Conservation (phyloP, 2,113 vertebrate genomes). For the Oriolus oriolus region DNA sequence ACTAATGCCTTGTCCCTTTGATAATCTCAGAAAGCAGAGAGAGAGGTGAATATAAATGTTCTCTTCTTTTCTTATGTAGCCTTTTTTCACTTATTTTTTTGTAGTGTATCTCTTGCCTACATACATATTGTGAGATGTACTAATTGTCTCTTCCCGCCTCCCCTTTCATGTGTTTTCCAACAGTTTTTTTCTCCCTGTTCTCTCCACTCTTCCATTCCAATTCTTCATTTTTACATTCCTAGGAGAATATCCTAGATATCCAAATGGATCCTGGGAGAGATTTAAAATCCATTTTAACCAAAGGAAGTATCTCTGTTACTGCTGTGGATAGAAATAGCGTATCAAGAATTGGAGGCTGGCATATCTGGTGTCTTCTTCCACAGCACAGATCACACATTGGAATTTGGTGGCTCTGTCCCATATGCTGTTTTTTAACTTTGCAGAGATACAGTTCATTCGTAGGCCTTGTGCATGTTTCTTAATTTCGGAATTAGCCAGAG, state of each 20-base stretch:
- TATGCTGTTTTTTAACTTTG: neutral
- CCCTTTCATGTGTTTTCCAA: neutral
- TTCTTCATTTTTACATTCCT: neutral
- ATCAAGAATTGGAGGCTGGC: neutral
- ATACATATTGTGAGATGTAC: neutral
- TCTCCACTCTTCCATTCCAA: neutral
- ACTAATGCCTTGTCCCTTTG: neutral
- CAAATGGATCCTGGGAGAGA: neutral
- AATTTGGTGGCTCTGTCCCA: neutral
- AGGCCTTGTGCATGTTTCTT: neutral
- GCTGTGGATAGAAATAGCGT: neutral
- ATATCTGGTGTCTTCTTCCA: neutral
- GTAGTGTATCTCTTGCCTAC: neutral
- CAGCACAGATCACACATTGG: neutral
- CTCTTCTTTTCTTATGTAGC: neutral
- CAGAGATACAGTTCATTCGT: neutral
- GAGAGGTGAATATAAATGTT: neutral
- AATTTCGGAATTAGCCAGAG: neutral
- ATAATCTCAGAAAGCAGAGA: neutral
- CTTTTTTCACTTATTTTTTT: neutral
- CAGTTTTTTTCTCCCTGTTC: neutral
- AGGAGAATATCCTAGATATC: neutral
- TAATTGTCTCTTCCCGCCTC: accelerated
- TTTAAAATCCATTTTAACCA: neutral
- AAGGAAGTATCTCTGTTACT: neutral